Evolutionary conservation across 2,113 vertebrate genomes (phyloP).

Genomic region (Numenius arquata): DNA sequence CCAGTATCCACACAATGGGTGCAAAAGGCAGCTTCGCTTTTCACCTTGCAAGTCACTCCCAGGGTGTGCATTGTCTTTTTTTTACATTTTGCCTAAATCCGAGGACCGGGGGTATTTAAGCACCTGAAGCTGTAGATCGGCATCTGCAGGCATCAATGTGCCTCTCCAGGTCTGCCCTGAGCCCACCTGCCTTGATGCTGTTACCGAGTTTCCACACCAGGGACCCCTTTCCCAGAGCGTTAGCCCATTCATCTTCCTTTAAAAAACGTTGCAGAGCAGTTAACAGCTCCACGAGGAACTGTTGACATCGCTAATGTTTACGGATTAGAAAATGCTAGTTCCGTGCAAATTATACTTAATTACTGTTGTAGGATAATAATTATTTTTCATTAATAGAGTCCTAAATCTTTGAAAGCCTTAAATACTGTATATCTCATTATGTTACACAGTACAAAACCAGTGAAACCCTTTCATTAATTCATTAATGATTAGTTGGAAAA

Average conservation of each 20-base stretch:
- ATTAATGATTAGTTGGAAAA: slow-evolving; percentile 60
- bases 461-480: slow-evolving; percentile 67
- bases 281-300: slow-evolving; percentile 38
- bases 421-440: slow-evolving; percentile 66
- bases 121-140: not conserved
- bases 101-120: rapidly evolving
- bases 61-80: not conserved
- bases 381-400: slow-evolving; percentile 69
- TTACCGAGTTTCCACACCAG: not conserved
- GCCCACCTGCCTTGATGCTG: not conserved
- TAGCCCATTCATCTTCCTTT: not conserved
- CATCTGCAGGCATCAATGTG: not conserved
- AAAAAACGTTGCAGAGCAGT: not conserved
- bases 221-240: not conserved
- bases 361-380: slow-evolving; percentile 66
- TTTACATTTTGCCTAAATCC: not conserved
- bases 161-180: not conserved
- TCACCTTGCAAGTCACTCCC: not conserved
- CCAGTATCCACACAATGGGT: not conserved
- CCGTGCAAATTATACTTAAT: slow-evolving; percentile 66
- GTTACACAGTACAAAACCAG: slow-evolving; percentile 35
- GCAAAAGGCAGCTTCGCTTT: not conserved
- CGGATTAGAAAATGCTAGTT: slow-evolving; percentile 59
- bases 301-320: slow-evolving; percentile 63
- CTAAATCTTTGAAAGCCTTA: slow-evolving; percentile 67